phyloP scores from a whole-genome alignment of 2,888 invertebrate genomes.

The Hofmannophila pseudospretella region DNA sequence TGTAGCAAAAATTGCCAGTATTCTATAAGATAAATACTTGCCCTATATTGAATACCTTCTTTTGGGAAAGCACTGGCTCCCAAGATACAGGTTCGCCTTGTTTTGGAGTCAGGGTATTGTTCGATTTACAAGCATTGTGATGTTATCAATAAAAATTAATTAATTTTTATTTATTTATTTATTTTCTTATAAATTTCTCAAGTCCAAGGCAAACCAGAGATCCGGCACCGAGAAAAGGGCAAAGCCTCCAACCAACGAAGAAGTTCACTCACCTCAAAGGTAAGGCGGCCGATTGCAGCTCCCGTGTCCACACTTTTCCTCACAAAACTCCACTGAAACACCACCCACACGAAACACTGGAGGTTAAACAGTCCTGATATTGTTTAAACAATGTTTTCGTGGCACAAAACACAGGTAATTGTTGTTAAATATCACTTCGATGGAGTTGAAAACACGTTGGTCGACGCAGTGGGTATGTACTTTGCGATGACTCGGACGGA shows the following conservation, averaged over 20 bases:
- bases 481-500: slow-evolving; percentile 47
- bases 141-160: too few species aligned
- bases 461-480: slow-evolving; percentile 31
- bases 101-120: too few species aligned
- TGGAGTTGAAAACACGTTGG: slow-evolving; percentile 43
- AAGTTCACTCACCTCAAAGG: slow-evolving; percentile 6
- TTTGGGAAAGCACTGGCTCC: too few species aligned
- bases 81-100: too few species aligned
- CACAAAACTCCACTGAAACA: slow-evolving; percentile 12
- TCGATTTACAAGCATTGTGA: too few species aligned
- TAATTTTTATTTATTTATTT: too few species aligned
- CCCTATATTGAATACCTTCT: too few species aligned
- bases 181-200: not conserved
- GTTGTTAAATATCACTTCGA: slow-evolving; percentile 53
- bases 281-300: not conserved
- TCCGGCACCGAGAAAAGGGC: slow-evolving; percentile 1
- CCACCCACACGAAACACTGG: slow-evolving; percentile 8
- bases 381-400: slow-evolving; percentile 40
- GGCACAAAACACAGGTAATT: slow-evolving; percentile 44
- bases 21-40: too few species aligned
- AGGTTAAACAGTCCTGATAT: slow-evolving; percentile 23
- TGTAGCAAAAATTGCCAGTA: too few species aligned
- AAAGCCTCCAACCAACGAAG: slow-evolving; percentile 3
- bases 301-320: not conserved
- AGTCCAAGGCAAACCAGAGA: slow-evolving; percentile 2